Conservation (phyloP, 2,797 vertebrate genomes). For the Alectoris magna region DNA sequence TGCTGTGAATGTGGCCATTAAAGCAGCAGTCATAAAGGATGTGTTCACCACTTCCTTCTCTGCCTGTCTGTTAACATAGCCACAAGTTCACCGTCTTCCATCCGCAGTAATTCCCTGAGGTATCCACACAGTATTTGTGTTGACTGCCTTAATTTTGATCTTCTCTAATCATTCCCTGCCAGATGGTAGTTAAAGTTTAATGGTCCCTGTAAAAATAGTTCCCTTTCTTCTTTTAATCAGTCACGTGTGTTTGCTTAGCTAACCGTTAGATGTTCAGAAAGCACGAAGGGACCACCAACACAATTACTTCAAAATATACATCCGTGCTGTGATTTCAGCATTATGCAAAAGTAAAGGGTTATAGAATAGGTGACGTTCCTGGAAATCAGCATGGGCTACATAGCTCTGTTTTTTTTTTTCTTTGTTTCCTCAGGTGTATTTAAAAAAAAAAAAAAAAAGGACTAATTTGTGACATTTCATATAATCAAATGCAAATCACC, state of each 20-base stretch:
- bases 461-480: not conserved
- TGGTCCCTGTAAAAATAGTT: conserved; percentile 82
- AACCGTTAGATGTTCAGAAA: conserved; percentile 80
- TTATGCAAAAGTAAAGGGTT: conserved; percentile 20
- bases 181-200: conserved; percentile 87
- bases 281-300: conserved; percentile 82
- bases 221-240: conserved; percentile 85
- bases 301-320: conserved; percentile 74
- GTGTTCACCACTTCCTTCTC: conserved; percentile 81
- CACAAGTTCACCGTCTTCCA: conserved; percentile 78
- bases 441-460: not conserved
- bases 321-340: conserved; percentile 43
- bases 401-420: not conserved
- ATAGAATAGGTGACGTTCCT: not conserved
- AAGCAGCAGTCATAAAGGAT: conserved; percentile 78
- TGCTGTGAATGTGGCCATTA: conserved; percentile 79
- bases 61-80: conserved; percentile 80
- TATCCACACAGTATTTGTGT: conserved; percentile 82
- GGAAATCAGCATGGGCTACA: not conserved
- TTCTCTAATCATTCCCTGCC: conserved; percentile 85
- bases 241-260: conserved; percentile 83
- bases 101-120: conserved; percentile 81
- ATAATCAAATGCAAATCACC: not conserved
- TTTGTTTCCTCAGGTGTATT: not conserved
- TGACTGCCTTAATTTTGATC: conserved; percentile 86